Conservation (phyloP, 2,113 vertebrate genomes). For the Zeus faber region DNA sequence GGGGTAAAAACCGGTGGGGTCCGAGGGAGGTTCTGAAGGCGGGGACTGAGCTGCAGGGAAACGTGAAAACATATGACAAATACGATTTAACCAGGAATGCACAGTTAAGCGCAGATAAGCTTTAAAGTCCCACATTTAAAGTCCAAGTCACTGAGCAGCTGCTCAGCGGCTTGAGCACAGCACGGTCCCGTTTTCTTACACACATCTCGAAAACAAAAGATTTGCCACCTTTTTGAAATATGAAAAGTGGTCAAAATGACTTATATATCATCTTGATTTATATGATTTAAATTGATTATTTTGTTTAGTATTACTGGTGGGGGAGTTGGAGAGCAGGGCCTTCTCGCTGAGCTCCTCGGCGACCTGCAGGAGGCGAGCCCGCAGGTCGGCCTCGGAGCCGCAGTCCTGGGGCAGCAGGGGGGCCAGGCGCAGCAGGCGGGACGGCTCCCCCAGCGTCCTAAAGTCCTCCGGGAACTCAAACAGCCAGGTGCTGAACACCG, state of each 20-base stretch:
- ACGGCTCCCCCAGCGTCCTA: conserved; percentile 68
- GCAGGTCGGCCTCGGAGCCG: conserved; percentile 65
- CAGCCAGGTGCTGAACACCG: conserved; percentile 82
- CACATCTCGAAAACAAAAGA: no score
- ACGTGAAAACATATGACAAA: no score
- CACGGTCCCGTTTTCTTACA: no score
- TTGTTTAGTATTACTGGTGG: conserved; percentile 46
- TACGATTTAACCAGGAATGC: no score
- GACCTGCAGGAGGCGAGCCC: conserved; percentile 55
- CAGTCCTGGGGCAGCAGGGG: conserved; percentile 69
- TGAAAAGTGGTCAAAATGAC: no score
- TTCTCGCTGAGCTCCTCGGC: conserved; percentile 74
- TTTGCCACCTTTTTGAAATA: no score
- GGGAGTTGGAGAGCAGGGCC: conserved; percentile 56
- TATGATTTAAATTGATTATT: no score
- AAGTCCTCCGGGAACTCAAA: conserved; percentile 86
- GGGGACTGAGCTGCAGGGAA: not conserved
- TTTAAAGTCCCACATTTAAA: no score
- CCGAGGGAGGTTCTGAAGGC: conserved; percentile 17
- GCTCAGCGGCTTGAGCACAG: no score
- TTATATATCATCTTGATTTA: no score
- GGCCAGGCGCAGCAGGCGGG: conserved; percentile 73
- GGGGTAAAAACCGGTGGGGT: conserved; percentile 70
- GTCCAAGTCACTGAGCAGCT: no score
- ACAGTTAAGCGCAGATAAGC: no score